These are phyloP conservation scores for human (Homo sapiens) DNA, from an alignment of 2,113 vertebrate genomes.

Conservation along the genomic window DNA sequence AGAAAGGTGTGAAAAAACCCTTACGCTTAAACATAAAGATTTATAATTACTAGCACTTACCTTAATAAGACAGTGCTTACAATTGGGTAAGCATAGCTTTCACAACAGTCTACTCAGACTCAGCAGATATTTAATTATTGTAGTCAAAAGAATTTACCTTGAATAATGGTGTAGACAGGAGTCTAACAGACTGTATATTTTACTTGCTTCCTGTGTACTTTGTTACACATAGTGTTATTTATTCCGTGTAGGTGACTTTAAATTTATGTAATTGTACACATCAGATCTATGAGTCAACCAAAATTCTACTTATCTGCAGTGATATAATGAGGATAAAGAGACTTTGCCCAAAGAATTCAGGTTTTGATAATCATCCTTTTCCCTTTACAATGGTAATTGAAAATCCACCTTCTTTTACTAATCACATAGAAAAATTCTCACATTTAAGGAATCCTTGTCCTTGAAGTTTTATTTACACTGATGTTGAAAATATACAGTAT, in stretches of 20 bases:
- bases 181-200: constrained; percentile 71
- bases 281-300: constrained; percentile 65
- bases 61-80: constrained; percentile 83
- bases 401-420: constrained; percentile 46
- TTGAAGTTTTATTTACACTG: constrained; percentile 44
- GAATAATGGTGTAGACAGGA: constrained; percentile 76
- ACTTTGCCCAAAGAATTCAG: constrained; percentile 2
- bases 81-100: constrained; percentile 84
- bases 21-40: constrained; percentile 76
- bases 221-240: constrained; percentile 69
- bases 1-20: constrained; percentile 74
- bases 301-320: constrained; percentile 44
- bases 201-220: constrained; percentile 71
- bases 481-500: constrained; percentile 20
- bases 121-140: constrained; percentile 87
- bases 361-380: not conserved
- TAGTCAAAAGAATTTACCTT: constrained; percentile 81
- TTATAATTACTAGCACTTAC: constrained; percentile 84
- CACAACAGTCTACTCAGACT: constrained; percentile 82
- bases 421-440: constrained; percentile 3
- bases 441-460: not conserved
- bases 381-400: not conserved
- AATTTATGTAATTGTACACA: constrained; percentile 71
- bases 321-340: constrained; percentile 24
- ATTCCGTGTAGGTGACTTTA: constrained; percentile 68